These are phyloP conservation scores for Drosophila mayri DNA, from an alignment of 1,140 invertebrate genomes.

Conservation along the genomic window DNA sequence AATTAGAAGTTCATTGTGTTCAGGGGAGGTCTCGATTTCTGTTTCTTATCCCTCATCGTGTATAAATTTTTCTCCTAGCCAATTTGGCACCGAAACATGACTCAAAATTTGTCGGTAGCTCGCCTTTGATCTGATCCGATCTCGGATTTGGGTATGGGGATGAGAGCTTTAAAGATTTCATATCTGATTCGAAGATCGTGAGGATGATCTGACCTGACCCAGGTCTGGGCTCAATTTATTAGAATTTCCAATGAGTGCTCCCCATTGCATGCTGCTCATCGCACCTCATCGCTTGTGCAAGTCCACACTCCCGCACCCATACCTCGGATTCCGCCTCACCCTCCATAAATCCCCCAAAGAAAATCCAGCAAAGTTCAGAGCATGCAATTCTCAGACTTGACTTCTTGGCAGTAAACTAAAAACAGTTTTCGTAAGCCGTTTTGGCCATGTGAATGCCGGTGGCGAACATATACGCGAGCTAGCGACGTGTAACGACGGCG, in stretches of 20 bases:
- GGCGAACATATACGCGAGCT: conserved; percentile 31
- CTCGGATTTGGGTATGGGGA: conserved; percentile 2
- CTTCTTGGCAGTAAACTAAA: conserved; percentile 41
- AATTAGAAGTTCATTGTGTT: conserved; percentile 67
- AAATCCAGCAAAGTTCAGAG: conserved; percentile 66
- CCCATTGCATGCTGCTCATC: conserved; percentile 34
- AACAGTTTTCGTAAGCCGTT: conserved; percentile 51
- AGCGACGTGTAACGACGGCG: conserved; percentile 43
- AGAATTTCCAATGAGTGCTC: conserved; percentile 48
- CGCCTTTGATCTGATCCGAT: conserved; percentile 29
- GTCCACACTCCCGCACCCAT: conserved; percentile 15
- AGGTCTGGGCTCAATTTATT: conserved; percentile 35
- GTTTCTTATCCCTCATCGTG: conserved; percentile 8
- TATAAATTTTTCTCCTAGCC: conserved; percentile 48
- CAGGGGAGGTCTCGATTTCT: conserved; percentile 26
- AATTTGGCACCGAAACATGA: conserved; percentile 49
- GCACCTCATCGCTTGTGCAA: conserved; percentile 48
- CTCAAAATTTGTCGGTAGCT: conserved; percentile 53
- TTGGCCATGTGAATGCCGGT: conserved; percentile 56
- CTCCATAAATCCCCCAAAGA: conserved; percentile 1
- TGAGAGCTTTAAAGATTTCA: not conserved
- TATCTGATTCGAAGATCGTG: conserved; percentile 18
- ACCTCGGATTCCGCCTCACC: not conserved
- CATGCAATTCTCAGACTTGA: conserved; percentile 67
- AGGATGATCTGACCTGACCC: conserved; percentile 43